A percentile compares a stretch with the other conserved stretches of the same genome.
Conservation (phyloP, 1,140 invertebrate genomes). For the Drosophila repleta region DNA sequence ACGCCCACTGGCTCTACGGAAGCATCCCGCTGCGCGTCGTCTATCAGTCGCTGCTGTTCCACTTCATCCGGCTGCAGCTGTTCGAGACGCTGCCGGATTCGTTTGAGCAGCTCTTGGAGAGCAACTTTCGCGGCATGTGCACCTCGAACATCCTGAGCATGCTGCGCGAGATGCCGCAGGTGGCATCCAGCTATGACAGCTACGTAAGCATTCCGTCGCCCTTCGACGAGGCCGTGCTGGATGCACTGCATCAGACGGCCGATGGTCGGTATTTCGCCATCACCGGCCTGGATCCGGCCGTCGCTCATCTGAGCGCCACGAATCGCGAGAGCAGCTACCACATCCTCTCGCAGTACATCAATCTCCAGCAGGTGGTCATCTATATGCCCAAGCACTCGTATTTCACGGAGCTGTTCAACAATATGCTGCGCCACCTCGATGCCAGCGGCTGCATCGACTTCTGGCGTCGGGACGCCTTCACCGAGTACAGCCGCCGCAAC, state of each 20-base stretch:
- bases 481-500: constrained; percentile 5
- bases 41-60: constrained; percentile 71
- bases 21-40: constrained; percentile 56
- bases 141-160: constrained; percentile 44
- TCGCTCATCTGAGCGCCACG: constrained; percentile 25
- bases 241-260: constrained; percentile 26
- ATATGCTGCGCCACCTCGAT: constrained; percentile 39
- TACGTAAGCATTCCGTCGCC: constrained; percentile 24
- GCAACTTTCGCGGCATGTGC: constrained; percentile 48
- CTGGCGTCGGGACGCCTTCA: constrained; percentile 50
- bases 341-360: constrained; percentile 50
- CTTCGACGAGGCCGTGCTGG: constrained; percentile 46
- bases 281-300: constrained; percentile 39
- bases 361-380: constrained; percentile 59
- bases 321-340: constrained; percentile 16
- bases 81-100: constrained; percentile 35
- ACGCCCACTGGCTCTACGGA: constrained; percentile 64
- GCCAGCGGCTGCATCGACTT: constrained; percentile 46
- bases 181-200: constrained; percentile 13
- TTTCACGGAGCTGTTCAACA: constrained; percentile 42
- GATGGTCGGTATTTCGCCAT: constrained; percentile 49
- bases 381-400: constrained; percentile 73
- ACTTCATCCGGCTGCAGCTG: constrained; percentile 63
- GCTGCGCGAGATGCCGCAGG: constrained; percentile 51
- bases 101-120: constrained; percentile 48